Evolutionary conservation across 2,888 invertebrate genomes (phyloP).

Genomic region (Cactoblastis cactorum): DNA sequence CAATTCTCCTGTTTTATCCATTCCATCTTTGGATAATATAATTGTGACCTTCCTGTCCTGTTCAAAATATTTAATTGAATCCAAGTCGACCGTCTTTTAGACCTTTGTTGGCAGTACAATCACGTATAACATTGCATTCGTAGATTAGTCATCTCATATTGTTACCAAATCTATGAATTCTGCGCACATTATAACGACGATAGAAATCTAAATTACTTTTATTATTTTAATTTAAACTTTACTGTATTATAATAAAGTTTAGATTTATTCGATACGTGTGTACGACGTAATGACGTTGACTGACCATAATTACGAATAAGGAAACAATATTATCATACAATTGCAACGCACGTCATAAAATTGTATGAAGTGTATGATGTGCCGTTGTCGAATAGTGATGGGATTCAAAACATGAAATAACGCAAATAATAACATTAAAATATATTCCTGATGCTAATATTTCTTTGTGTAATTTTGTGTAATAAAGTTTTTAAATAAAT

Average conservation of each 20-base stretch:
- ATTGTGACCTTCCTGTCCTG: conserved; percentile 5
- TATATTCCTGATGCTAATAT: too few relatives aligned
- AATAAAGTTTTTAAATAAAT: too few relatives aligned
- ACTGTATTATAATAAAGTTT: conserved; percentile 15
- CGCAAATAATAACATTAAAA: not conserved
- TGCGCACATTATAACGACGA: conserved; percentile 9
- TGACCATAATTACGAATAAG: conserved; percentile 63
- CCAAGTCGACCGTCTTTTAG: not conserved
- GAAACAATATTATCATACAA: conserved; percentile 75
- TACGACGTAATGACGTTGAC: conserved; percentile 48
- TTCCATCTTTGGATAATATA: too few relatives aligned
- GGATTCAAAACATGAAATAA: not conserved
- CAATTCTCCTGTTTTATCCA: too few relatives aligned
- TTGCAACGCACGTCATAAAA: conserved; percentile 50
- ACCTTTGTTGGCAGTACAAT: not conserved
- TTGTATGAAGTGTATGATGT: conserved; percentile 24
- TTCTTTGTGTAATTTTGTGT: too few relatives aligned
- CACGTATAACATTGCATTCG: conserved; percentile 5
- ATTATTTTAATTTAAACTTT: not conserved
- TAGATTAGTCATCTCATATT: conserved; percentile 9
- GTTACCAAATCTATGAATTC: conserved; percentile 10
- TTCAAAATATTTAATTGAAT: conserved; percentile 5
- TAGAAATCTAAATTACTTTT: not conserved
- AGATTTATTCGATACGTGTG: conserved; percentile 20
- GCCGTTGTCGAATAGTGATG: conserved; percentile 19